Base-by-base conservation (phyloP, 2,888 invertebrate genomes). In the Charanyca ferruginea region DNA sequence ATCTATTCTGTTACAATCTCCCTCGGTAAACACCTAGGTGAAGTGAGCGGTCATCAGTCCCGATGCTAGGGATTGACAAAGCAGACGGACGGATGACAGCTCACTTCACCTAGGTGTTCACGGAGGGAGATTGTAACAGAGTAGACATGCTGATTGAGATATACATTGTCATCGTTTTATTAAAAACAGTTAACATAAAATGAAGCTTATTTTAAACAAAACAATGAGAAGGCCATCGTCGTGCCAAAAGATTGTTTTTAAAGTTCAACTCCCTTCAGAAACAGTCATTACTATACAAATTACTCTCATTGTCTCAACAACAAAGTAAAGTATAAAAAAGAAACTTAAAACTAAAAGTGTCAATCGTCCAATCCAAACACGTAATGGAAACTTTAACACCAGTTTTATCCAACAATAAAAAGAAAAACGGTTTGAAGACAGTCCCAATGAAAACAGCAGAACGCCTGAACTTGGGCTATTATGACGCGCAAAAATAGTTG, bases 401-500 rank as follows among this genome's bases (percentile, higher is more conserved):
- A 59, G 51, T 60, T 78, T 83, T 79, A 71, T 70, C 32, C 71
- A 55, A 73, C 77, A 79, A 85, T 85, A 85, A 77, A 73, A 61
- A n/a, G 41, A 32, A 73, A 66, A 86, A 84, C 74, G 77, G 83
- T 77, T 85, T 64, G 88, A 89, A 89, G 89, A 88, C 86, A 83
- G 86, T 84, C 77, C 75, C 81, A 80, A 81, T 80, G 84, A 87
- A 87, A 88, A 89, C 85, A 84, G 83, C 88, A 73, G 85, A 87
- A 92, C 90, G 89, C 91, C 90, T 87, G 85, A 94, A 95, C 93
- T 94, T 94, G 68, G 75, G 89, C 94, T 94, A 94, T 95, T 94
- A 94, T 94, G 92, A 94, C 87, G 89, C 89, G 90, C 93, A 93
- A 94, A 94, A 94, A 95, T 94, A 92, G 93, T 94, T 93, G 88